Conservation (phyloP, 2,888 invertebrate species). For the Zhengitettix transpicula region DNA sequence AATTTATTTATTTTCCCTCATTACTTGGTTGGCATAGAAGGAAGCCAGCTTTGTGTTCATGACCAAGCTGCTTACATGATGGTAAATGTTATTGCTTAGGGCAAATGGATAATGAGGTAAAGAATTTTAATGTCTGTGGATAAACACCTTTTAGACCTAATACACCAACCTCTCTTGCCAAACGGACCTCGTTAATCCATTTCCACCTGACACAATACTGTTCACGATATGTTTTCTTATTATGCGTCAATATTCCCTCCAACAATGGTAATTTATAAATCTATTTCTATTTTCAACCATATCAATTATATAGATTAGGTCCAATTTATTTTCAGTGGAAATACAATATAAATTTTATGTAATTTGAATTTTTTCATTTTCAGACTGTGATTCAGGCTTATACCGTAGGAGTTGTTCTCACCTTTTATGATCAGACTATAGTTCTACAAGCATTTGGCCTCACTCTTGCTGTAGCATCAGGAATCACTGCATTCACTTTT, state of each 20-base stretch:
- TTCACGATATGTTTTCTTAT: background rate
- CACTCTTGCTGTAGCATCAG: constrained; percentile 55
- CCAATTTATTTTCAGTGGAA: background rate
- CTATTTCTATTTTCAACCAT: background rate
- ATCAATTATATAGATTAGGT: background rate
- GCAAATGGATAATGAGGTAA: too few relatives aligned
- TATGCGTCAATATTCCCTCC: background rate
- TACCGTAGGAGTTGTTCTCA: constrained; percentile 60
- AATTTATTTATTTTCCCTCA: too few relatives aligned
- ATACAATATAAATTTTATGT: background rate
- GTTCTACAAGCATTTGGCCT: constrained; percentile 65
- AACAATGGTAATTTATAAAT: background rate
- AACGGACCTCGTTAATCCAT: too few relatives aligned
- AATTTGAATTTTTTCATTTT: constrained; percentile 19
- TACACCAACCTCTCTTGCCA: too few relatives aligned
- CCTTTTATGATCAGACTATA: constrained; percentile 55
- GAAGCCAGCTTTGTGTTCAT: too few relatives aligned
- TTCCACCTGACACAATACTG: too few relatives aligned
- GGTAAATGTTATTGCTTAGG: too few relatives aligned
- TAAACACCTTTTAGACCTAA: too few relatives aligned
- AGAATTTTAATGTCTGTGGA: too few relatives aligned
- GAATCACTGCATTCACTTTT: constrained; percentile 66
- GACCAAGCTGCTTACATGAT: too few relatives aligned
- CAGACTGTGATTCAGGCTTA: constrained; percentile 66
- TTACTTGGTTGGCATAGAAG: too few relatives aligned